Percentiles rank a stretch among this genome's conserved stretches.
Conservation (phyloP, 2,113 vertebrate species). For the Glaucidium brasilianum region DNA sequence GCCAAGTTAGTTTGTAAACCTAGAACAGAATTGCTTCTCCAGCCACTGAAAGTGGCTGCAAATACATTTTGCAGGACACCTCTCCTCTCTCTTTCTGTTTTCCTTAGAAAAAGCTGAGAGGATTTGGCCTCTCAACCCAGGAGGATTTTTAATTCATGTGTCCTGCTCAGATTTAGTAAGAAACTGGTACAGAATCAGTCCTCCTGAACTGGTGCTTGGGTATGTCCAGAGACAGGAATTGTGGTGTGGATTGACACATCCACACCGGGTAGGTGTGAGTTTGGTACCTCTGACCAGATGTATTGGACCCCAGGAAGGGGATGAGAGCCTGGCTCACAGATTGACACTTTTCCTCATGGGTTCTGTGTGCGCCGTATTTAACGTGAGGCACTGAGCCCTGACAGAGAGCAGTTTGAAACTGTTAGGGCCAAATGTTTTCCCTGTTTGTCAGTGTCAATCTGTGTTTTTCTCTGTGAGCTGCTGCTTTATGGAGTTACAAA, state of each 20-base stretch:
- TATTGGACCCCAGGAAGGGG: background rate
- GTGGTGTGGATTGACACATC: accelerated
- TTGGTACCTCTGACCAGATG: background rate
- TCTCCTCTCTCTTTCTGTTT: background rate
- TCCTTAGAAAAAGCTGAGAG: background rate
- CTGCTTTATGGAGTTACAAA: background rate
- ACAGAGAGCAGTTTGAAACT: background rate
- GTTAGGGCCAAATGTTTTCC: background rate
- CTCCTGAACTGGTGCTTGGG: background rate
- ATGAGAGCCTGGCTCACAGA: background rate
- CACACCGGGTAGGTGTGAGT: background rate
- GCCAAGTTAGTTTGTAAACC: background rate
- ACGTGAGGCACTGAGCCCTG: background rate
- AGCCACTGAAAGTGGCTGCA: background rate
- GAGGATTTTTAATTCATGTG: background rate
- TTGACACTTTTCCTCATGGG: background rate
- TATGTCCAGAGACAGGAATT: background rate
- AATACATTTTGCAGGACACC: background rate
- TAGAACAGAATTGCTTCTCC: background rate
- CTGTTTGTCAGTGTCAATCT: background rate
- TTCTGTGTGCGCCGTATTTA: background rate
- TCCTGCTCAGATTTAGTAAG: background rate
- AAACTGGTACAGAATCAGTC: background rate
- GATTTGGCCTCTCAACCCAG: background rate
- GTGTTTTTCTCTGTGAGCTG: background rate